These are phyloP conservation scores for Tyria jacobaeae DNA, from an alignment of 2,888 invertebrate genomes.

Conservation along the genomic window DNA sequence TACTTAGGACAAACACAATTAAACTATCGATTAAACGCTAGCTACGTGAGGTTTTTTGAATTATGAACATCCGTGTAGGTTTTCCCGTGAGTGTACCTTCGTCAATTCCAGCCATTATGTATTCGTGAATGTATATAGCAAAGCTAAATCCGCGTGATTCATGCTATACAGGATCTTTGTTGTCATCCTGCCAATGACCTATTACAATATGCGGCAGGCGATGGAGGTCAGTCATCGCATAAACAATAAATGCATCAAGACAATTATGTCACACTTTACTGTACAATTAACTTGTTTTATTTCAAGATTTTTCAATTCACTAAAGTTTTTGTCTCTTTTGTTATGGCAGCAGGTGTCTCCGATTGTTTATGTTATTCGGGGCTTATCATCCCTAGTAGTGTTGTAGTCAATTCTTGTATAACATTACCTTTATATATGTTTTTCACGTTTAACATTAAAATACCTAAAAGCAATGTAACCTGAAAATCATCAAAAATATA, in stretches of 20 bases:
- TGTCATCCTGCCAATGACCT: slow-evolving; percentile 82
- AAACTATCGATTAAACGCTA: slow-evolving; percentile 35
- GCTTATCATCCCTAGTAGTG: neutral
- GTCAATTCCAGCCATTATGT: slow-evolving; percentile 22
- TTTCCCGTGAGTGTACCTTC: slow-evolving; percentile 55
- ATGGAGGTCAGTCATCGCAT: slow-evolving; percentile 47
- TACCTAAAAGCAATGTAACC: no score
- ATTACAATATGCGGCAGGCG: slow-evolving; percentile 63
- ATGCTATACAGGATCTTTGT: slow-evolving; percentile 54
- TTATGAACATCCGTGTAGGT: slow-evolving; percentile 46
- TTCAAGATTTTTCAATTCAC: neutral
- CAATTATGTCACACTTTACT: slow-evolving; percentile 54
- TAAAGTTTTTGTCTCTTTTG: neutral
- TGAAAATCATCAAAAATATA: no score
- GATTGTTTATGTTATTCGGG: neutral
- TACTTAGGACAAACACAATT: slow-evolving; percentile 31
- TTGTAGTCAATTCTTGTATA: neutral
- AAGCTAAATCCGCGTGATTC: slow-evolving; percentile 52
- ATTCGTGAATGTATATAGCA: slow-evolving; percentile 23
- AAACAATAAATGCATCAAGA: slow-evolving; percentile 54
- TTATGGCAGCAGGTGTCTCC: neutral
- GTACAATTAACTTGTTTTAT: slow-evolving; percentile 4
- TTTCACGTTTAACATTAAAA: neutral
- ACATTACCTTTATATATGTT: neutral
- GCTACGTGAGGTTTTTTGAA: slow-evolving; percentile 53